Evolutionary conservation across 92 coral and sea anemone species (phyloP), one percentile per base, ranked within the genome.

Genomic region (Nematostella vectensis): DNA sequence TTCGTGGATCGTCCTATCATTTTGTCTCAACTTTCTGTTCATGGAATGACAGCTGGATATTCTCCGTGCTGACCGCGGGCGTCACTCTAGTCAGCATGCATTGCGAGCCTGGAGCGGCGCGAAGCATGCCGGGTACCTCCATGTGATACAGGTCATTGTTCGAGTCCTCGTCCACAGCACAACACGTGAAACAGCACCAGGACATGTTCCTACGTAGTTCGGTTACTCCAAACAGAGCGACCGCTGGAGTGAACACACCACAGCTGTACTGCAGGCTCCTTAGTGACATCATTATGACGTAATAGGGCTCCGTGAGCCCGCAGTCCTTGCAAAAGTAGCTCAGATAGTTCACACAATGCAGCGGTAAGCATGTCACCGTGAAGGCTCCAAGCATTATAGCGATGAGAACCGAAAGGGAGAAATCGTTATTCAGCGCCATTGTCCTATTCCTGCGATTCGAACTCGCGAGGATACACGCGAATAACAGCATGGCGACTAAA

Each of bases 101-200:
- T 12, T 65, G 43, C 16, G 54, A 31, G 26, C 26, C 8, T 18
- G 17, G 30, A 20, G 38, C 36, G 20, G 62, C 21, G 4, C 21
- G 25, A 20, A 23, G 20, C 45, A 74, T 26, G 11, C 81, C 73
- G 6, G 81, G 81, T 30, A 74, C 49, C 15, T 74, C 81, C 58
- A 74, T 66, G 10, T 47, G 58, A 20, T 57, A 22, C 21, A 74
- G 23, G 31, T 66, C 75, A 47, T 59, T 67, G 12, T 45, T 43
- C 11, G 74, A 59, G 44, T 59, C 50, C 36, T 74, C 81, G 27
- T 74, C 60, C 33, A 74, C 58, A 11, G 75, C 38, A 37, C 60
- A 62, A 44, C 65, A 53, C 28, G 38, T 74, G 23, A 59, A 74
- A 27, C 63, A 67, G 42, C 50, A 59, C 75, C 66, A 26, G 2